phyloP scores from a whole-genome alignment of 2,888 invertebrate genomes.

The Amiota minor region DNA sequence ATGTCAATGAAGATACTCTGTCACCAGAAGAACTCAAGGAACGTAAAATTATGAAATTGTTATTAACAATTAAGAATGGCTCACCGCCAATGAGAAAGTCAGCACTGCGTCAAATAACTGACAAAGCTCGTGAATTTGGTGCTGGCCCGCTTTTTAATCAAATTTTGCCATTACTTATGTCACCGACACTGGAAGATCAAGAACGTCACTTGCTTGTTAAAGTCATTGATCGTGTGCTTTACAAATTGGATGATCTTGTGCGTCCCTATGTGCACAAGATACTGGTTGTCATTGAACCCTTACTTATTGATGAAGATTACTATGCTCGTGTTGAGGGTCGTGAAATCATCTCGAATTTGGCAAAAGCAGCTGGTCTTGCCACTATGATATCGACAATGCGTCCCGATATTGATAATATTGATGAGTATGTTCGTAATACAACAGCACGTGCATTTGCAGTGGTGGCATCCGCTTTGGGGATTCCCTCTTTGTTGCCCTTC shows the following conservation, averaged over 20 bases:
- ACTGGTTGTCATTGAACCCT: slow-evolving; percentile 98
- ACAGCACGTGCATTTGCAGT: slow-evolving; percentile 99
- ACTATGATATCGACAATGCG: slow-evolving; percentile 99
- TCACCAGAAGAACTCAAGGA: slow-evolving; percentile 98
- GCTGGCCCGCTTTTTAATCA: slow-evolving; percentile 99
- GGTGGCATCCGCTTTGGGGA: slow-evolving; percentile 97
- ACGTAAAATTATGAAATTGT: slow-evolving; percentile 97
- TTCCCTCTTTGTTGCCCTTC: slow-evolving; percentile 97
- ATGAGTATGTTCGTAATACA: slow-evolving; percentile 99
- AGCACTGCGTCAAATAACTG: slow-evolving; percentile 96
- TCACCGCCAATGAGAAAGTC: slow-evolving; percentile 99
- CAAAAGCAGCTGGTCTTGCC: slow-evolving; percentile 98
- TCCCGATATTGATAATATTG: slow-evolving; percentile 99
- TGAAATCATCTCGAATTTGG: slow-evolving; percentile 98
- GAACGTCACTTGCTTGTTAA: slow-evolving; percentile 98
- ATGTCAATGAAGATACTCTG: slow-evolving; percentile 96
- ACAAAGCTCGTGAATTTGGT: slow-evolving; percentile 98
- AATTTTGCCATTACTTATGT: slow-evolving; percentile 99
- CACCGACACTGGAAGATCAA: slow-evolving; percentile 98
- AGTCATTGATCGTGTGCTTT: slow-evolving; percentile 98
- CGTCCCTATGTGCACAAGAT: slow-evolving; percentile 99
- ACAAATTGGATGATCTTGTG: slow-evolving; percentile 98
- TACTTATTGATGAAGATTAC: slow-evolving; percentile 99
- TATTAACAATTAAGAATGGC: slow-evolving; percentile 99
- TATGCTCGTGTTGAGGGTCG: slow-evolving; percentile 99